Evolutionary conservation across 2,113 vertebrate species (phyloP).

Genomic region (Alaudala cheleensis): DNA sequence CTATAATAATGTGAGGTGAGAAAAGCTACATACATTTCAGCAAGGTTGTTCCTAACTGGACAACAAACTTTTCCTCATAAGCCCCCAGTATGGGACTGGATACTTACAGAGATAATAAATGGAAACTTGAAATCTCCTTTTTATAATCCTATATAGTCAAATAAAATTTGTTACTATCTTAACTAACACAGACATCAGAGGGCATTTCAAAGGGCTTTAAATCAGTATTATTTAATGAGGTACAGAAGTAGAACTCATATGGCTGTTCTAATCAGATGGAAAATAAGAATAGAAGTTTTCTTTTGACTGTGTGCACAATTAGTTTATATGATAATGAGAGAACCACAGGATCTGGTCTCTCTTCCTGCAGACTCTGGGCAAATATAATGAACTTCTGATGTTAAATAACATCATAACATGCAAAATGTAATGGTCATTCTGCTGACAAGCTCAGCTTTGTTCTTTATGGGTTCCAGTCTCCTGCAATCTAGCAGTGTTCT

Average conservation of each 20-base stretch:
- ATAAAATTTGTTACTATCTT: not conserved
- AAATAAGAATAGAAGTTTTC: not conserved
- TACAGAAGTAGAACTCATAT: not conserved
- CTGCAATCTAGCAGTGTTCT: constrained; percentile 93
- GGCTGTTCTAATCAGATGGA: not conserved
- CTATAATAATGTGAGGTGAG: not conserved
- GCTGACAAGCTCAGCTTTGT: not conserved
- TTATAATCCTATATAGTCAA: not conserved
- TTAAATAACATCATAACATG: not conserved
- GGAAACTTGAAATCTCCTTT: not conserved
- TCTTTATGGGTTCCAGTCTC: constrained; percentile 75
- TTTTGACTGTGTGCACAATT: not conserved
- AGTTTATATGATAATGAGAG: not conserved
- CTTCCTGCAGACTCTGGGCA: not conserved
- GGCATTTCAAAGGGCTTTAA: not conserved
- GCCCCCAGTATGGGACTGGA: not conserved
- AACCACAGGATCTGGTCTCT: not conserved
- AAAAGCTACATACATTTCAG: not conserved
- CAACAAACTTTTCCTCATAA: not conserved
- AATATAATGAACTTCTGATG: not conserved
- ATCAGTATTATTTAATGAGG: not conserved
- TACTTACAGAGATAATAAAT: not conserved
- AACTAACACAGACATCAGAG: not conserved
- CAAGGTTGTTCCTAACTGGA: not conserved
- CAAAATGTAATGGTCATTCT: not conserved